These are phyloP conservation scores for Polymixis flavicincta DNA, from an alignment of 2,888 invertebrate species.

Conservation along the genomic window DNA sequence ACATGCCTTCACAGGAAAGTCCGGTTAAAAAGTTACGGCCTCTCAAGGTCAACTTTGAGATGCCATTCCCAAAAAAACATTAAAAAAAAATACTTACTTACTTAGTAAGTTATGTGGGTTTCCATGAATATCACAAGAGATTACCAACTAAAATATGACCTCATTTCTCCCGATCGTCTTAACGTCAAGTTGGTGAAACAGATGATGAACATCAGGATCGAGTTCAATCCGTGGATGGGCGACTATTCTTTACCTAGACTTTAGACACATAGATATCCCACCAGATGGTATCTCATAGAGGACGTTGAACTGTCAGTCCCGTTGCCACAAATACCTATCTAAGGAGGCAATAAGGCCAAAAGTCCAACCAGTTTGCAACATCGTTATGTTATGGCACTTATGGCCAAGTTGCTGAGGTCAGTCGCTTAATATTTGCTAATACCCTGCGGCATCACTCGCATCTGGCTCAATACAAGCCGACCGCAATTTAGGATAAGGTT, in stretches of 20 bases:
- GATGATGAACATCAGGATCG: background rate
- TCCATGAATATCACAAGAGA: background rate
- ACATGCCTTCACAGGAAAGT: no score
- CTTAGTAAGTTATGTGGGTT: background rate
- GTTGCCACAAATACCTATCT: conserved; percentile 1
- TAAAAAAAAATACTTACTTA: no score
- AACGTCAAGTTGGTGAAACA: background rate
- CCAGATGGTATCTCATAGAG: background rate
- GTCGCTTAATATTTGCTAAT: conserved; percentile 9
- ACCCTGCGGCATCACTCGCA: background rate
- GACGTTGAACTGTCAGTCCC: conserved; percentile 9
- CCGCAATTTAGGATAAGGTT: conserved; percentile 13
- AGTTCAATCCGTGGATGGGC: no score
- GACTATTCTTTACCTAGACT: background rate
- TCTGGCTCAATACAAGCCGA: conserved; percentile 5
- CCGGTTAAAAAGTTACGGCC: no score
- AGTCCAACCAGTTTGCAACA: conserved; percentile 11
- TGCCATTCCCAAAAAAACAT: no score
- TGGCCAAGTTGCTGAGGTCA: conserved; percentile 20
- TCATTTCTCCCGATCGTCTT: background rate
- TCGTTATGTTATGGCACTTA: conserved; percentile 1
- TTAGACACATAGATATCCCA: background rate
- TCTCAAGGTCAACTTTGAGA: no score
- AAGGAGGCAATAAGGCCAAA: background rate
- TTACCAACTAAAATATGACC: background rate